Base-by-base conservation (phyloP, 2,113 vertebrate genomes). In the Myotis davidii region DNA sequence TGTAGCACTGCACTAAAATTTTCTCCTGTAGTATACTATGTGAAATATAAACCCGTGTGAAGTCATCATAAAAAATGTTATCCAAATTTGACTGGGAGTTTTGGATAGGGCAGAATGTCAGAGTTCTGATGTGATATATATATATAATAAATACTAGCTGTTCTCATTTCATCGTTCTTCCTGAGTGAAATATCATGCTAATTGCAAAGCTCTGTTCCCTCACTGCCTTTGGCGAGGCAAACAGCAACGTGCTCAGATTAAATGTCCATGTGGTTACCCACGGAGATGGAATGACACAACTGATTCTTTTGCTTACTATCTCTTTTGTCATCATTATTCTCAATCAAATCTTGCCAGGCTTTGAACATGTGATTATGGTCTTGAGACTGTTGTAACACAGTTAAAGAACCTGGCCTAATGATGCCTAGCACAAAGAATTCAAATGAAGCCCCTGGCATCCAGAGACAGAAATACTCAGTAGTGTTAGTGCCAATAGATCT, bases 221-320 rank as follows among this genome's bases (percentile, higher is more conserved):
- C 81, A 88, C 25, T 42, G 52, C 72, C 77, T 67, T 87, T 94
- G 95, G 79, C 45, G 3, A 79, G 54, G 85, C 69, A 88, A 96
- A 96, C 21, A 91, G 27, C 27, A 93, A 69, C 42, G 65, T 0
- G 2, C 21, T 78, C 21, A 86, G 79, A 94, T 96, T 88, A 90
- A 92, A 88, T 96, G 42, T 97, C 95, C 39, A 0, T 67, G 91
- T 0, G 42, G 93, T 96, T 85, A 79, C 59, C 77, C 95, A 77
- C 88, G 59, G 92, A 88, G 94, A 96, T 50, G 18, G 93, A 73
- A 94, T 85, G 61, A 90, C 89, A 94, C 61, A 69, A 88, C 27
- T 56, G 86, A 84, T 78, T 70, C 70, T 64, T 81, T 82, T 23
- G 48, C 70, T 92, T 90, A 65, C 69, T 65, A 39, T 90, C 65